Evolutionary conservation across 2,113 vertebrate species (phyloP).

Genomic region (Tangachromis dhanisi): DNA sequence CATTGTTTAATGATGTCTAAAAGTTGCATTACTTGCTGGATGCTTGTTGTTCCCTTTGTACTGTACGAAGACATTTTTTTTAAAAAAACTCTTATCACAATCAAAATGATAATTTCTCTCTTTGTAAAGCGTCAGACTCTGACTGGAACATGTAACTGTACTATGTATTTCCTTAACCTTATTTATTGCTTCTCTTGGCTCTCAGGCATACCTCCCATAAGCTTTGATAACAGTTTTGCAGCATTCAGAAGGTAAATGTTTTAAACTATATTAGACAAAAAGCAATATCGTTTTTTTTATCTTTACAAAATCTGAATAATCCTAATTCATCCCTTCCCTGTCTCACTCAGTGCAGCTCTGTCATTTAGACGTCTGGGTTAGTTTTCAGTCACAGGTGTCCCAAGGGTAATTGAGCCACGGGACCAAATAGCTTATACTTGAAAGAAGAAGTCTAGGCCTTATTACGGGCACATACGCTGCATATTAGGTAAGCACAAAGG

Average conservation of each 20-base stretch:
- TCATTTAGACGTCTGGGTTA: background rate
- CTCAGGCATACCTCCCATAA: background rate
- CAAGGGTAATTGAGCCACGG: background rate
- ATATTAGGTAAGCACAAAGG: slow-evolving; percentile 55
- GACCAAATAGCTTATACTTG: background rate
- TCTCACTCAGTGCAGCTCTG: background rate
- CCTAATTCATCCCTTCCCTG: background rate
- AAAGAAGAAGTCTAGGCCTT: slow-evolving; percentile 6
- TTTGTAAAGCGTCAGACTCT: background rate
- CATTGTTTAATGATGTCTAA: background rate
- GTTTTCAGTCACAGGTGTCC: slow-evolving; percentile 18
- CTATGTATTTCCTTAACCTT: background rate
- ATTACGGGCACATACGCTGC: slow-evolving; percentile 46
- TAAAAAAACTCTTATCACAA: background rate
- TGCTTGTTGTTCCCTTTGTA: background rate
- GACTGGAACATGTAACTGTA: background rate
- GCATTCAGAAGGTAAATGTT: background rate
- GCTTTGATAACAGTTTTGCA: background rate
- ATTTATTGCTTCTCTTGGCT: background rate
- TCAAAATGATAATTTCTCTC: rapidly evolving
- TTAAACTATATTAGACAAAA: background rate
- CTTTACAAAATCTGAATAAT: background rate
- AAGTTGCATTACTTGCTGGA: rapidly evolving
- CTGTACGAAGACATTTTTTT: rapidly evolving
- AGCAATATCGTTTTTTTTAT: rapidly evolving